These are phyloP conservation scores for Syngnathus typhle DNA, from an alignment of 2,113 vertebrate species.

Conservation along the genomic window DNA sequence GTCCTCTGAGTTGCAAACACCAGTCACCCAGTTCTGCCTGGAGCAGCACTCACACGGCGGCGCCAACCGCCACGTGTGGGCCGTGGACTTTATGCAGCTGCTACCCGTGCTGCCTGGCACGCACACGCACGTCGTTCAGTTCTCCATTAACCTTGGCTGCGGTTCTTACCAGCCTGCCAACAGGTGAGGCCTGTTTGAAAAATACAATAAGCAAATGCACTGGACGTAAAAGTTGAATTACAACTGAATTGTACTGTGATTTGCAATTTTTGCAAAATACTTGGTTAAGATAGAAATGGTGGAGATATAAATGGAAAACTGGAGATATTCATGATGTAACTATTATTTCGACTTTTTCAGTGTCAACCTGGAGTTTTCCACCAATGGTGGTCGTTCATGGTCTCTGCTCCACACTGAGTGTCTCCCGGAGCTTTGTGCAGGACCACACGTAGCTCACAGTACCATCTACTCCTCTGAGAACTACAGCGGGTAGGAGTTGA, in stretches of 20 bases:
- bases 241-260: neutral
- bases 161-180: conserved; percentile 92
- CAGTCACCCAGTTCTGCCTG: conserved; percentile 88
- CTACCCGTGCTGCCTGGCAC: conserved; percentile 84
- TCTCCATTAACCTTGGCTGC: conserved; percentile 96
- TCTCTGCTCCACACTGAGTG: conserved; percentile 90
- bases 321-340: too few relatives aligned
- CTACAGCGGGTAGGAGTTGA: conserved; percentile 84
- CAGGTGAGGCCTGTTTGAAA: conserved; percentile 74
- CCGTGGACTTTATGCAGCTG: conserved; percentile 90
- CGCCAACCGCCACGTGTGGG: conserved; percentile 83
- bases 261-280: neutral
- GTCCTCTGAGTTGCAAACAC: conserved; percentile 85
- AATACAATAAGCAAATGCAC: neutral
- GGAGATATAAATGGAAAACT: too few relatives aligned
- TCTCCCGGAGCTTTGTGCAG: conserved; percentile 87
- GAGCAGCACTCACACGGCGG: conserved; percentile 88
- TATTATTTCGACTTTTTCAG: conserved; percentile 52
- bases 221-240: neutral
- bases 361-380: conserved; percentile 90
- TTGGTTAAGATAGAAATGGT: neutral
- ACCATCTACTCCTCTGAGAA: conserved; percentile 94
- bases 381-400: conserved; percentile 92
- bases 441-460: conserved; percentile 91
- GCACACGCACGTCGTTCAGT: conserved; percentile 89